Base-by-base conservation (phyloP, 2,888 invertebrate genomes). In the Campoplex capitator region DNA sequence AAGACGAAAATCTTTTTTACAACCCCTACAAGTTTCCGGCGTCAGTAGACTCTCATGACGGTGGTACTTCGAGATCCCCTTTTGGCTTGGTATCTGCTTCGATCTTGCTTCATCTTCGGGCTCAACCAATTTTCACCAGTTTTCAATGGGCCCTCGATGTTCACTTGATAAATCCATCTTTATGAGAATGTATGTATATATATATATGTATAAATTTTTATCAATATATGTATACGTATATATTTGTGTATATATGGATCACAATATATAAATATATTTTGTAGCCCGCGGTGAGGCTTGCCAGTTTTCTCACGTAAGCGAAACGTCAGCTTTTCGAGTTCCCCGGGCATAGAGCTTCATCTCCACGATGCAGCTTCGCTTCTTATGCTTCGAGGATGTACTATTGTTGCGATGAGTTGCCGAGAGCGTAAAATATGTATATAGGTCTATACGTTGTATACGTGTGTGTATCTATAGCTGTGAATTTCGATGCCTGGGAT, bases 281-380 rank as follows among this genome's bases (percentile, higher is more conserved):
- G n/a, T 11, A 54, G 13, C n/a, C 71, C 23, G 48, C 28, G 45
- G 73, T 48, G 70, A 45, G 65, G 83, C 84, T 88, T 89, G 89
- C 90, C 87, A 89, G 89, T 89, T 90, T 88, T 85, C 74, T 83
- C 89, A 90, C 90, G 90, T 90, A 90, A 90, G 92, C 93, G 92
- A 93, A 93, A 93, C 93, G 93, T 93, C 93, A 93, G 93, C 93
- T 92, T 89, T 92, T 92, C 90, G 84, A 89, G 88, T 84, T 89
- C 76, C 77, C 73, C 74, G 73, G 74, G 23, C 23, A 28, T 73
- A 13, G 45, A 80, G 48, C 16, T 70, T 58, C 45, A 45, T 70
- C 23, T 23, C 56, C 65, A 48, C 76, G 65, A 54, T 73, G 62
- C 62, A 71, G 45, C 48, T 65, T 71, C 78, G 23, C 58, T 65